These are phyloP conservation scores for Oceanodroma tethys DNA, from an alignment of 2,113 vertebrate species.

Conservation along the genomic window DNA sequence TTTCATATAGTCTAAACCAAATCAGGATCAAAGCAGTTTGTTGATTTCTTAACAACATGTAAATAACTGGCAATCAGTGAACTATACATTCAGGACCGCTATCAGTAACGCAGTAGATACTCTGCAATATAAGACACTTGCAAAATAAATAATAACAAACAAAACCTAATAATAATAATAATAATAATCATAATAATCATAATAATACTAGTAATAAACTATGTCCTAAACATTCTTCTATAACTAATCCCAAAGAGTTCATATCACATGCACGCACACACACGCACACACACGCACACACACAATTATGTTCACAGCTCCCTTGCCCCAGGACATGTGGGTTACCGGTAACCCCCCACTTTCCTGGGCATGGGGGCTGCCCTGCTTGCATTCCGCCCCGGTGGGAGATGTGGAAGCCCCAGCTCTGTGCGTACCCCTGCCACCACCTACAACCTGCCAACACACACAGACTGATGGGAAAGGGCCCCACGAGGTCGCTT, in stretches of 20 bases:
- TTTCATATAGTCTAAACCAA: too few species aligned
- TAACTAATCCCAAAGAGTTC: not conserved
- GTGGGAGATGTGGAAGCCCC: not conserved
- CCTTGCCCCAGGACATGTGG: rapidly evolving
- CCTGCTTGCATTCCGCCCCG: not conserved
- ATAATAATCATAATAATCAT: too few species aligned
- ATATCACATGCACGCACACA: not conserved
- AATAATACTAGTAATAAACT: too few species aligned
- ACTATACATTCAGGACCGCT: too few species aligned
- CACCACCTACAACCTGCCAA: not conserved
- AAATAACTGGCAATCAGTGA: too few species aligned
- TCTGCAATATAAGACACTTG: too few species aligned
- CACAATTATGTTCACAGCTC: not conserved
- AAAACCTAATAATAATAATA: not conserved
- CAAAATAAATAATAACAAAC: too few species aligned
- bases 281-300: not conserved
- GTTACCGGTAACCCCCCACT: not conserved
- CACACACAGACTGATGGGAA: not conserved
- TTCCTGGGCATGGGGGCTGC: not conserved
- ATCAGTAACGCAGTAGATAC: too few species aligned
- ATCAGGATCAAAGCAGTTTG: too few species aligned
- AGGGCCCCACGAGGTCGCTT: rapidly evolving
- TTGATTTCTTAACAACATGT: too few species aligned
- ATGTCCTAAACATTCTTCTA: not conserved
- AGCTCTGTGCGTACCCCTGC: not conserved